Percentiles rank a stretch among this genome's conserved stretches.
Evolutionary conservation across 1,140 invertebrate genomes (phyloP).

Genomic region (Schlechtendalia chinensis): DNA sequence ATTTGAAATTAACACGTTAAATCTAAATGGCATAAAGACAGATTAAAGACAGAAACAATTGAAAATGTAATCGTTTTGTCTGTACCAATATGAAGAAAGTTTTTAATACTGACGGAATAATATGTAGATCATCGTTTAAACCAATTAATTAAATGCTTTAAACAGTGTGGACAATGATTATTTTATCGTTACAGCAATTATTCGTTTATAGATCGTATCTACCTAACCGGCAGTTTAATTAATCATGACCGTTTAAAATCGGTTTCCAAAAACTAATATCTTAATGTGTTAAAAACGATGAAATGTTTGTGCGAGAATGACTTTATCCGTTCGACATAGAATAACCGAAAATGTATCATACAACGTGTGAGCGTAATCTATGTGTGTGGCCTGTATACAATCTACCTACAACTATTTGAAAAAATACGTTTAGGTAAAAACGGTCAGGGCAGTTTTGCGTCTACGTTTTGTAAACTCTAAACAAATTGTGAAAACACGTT

Average conservation of each 20-base stretch:
- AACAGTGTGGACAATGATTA: no score
- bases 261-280: neutral
- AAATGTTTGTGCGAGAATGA: neutral
- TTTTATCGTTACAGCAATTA: no score
- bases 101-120: no score
- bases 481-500: conserved; percentile 11
- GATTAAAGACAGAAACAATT: no score
- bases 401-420: neutral
- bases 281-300: neutral
- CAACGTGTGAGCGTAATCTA: neutral
- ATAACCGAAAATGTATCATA: neutral
- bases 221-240: no score
- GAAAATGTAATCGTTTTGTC: neutral
- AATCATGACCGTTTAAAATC: no score
- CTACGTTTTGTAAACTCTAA: neutral
- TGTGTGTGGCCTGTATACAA: no score
- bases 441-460: neutral
- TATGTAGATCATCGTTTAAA: no score
- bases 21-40: neutral
- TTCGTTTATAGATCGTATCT: no score
- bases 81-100: no score
- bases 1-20: no score
- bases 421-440: neutral
- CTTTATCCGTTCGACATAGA: neutral
- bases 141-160: no score